Percentiles rank a stretch among this genome's conserved stretches.
Conservation (phyloP, 2,888 invertebrate genomes). For the Mimachlamys varia region DNA sequence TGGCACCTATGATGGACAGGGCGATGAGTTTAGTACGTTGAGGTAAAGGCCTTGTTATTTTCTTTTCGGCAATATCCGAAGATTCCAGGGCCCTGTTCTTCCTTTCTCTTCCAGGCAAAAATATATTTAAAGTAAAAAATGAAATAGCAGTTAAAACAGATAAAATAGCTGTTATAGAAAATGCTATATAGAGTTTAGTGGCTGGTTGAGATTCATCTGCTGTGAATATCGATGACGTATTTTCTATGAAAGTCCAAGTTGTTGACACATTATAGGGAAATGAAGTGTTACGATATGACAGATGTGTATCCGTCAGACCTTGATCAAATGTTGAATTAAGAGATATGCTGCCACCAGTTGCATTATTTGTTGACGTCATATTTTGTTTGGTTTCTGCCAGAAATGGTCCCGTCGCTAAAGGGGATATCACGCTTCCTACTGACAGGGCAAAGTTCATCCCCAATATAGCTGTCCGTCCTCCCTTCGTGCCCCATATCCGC, state of each 20-base stretch:
- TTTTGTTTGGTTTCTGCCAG: background rate
- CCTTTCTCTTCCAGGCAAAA: background rate
- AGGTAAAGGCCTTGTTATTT: background rate
- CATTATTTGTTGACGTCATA: background rate
- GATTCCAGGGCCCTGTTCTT: background rate
- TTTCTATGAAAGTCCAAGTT: background rate
- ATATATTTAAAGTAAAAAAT: background rate
- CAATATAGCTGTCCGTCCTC: background rate
- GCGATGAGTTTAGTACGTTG: background rate
- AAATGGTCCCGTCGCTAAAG: background rate
- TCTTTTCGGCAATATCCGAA: background rate
- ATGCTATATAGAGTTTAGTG: background rate
- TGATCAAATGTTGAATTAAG: background rate
- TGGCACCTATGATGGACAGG: background rate
- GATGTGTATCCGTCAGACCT: background rate
- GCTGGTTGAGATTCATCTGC: background rate
- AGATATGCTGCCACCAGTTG: background rate
- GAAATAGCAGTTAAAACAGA: background rate
- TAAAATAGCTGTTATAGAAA: background rate
- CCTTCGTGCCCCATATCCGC: background rate
- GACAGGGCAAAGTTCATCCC: slow-evolving; percentile 6
- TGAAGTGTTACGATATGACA: background rate
- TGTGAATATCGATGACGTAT: background rate
- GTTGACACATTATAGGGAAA: background rate
- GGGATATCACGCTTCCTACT: background rate